A percentile compares a stretch with the other conserved stretches of the same genome.
These are phyloP conservation scores for Coptodon bakossiorum DNA, from an alignment of 2,113 vertebrate species.

Conservation along the genomic window DNA sequence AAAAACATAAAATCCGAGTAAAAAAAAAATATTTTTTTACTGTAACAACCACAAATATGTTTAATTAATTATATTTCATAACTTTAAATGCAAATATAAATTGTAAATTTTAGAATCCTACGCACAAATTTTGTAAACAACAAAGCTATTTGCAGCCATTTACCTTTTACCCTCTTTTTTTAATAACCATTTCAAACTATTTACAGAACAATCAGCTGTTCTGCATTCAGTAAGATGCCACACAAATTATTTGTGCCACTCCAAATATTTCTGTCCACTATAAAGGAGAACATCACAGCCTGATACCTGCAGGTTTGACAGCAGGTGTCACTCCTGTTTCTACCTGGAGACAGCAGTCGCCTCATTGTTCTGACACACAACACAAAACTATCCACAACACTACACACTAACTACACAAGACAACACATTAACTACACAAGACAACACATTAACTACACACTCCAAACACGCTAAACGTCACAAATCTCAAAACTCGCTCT, in stretches of 20 bases:
- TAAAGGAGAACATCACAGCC: too few relatives aligned
- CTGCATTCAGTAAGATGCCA: fast-evolving
- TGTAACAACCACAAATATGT: neutral
- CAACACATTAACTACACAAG: too few relatives aligned
- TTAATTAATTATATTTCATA: neutral
- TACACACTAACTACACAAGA: too few relatives aligned
- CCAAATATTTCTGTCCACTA: fast-evolving
- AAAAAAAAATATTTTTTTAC: neutral
- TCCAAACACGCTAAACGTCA: fast-evolving
- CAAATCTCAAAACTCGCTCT: too few relatives aligned
- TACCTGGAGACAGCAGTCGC: fast-evolving
- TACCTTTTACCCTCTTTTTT: fast-evolving
- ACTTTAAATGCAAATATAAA: neutral
- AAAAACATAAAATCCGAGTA: neutral
- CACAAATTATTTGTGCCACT: neutral
- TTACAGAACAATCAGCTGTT: fast-evolving
- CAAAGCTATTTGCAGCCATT: fast-evolving
- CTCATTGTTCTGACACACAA: too few relatives aligned
- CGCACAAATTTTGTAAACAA: neutral
- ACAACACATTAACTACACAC: too few relatives aligned
- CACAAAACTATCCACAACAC: too few relatives aligned
- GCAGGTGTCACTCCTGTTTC: fast-evolving
- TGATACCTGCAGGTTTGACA: too few relatives aligned
- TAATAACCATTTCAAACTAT: fast-evolving
- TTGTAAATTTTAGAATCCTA: fast-evolving